A percentile compares a stretch with the other conserved stretches of the same genome.
phyloP scores from a whole-genome alignment of 2,113 vertebrate species.

The Nesogale talazaci region DNA sequence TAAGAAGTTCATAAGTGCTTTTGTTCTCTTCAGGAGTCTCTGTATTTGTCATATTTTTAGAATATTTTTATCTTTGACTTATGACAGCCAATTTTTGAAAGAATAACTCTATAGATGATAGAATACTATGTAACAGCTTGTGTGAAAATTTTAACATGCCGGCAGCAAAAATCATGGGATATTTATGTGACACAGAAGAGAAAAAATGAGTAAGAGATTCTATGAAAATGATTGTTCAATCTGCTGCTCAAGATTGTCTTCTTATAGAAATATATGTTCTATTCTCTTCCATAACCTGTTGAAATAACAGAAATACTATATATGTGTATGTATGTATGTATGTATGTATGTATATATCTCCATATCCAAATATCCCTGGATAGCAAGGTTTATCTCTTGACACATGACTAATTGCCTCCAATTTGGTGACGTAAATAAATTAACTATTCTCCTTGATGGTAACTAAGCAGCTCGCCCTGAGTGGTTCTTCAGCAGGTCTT shows the following conservation, averaged over 20 bases:
- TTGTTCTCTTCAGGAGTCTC: not conserved
- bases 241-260: not conserved
- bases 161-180: not conserved
- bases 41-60: not conserved
- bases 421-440: not conserved
- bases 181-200: not conserved
- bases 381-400: not conserved
- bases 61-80: conserved; percentile 20
- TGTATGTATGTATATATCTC: not conserved
- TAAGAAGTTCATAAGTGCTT: not conserved
- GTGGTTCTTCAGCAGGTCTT: not conserved
- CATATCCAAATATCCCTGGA: no score
- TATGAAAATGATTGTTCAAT: not conserved
- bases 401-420: not conserved
- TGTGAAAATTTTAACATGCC: not conserved
- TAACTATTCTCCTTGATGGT: not conserved
- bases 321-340: no score
- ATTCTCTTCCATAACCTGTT: not conserved
- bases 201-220: not conserved
- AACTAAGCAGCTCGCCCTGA: accelerated
- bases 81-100: not conserved
- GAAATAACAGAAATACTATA: not conserved
- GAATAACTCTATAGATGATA: not conserved
- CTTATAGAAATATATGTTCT: not conserved
- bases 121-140: not conserved